Evolutionary conservation across 2,888 invertebrate genomes (phyloP), one percentile per base, ranked within the genome.

Genomic region (Tachystola acroxantha): DNA sequence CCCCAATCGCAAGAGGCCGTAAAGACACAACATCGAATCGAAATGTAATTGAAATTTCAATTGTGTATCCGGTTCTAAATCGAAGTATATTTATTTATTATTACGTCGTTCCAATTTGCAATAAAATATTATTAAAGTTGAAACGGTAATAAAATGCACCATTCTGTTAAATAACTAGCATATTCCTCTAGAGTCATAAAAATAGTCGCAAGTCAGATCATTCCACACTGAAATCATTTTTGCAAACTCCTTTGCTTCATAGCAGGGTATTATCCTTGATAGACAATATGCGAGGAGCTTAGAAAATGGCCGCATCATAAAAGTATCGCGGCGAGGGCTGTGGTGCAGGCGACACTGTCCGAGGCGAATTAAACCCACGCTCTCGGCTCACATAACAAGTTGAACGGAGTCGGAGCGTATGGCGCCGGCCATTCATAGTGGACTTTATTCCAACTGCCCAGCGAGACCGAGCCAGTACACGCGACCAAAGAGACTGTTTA

Each of bases 331-430:
- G 50, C 53, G 50, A 54, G 50, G 46, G 50, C 53, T 58, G 58
- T 54, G 59, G 50, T 53, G 50, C 54, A 49, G 46, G 50, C 53
- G 53, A 52, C 53, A 57, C 48, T 54, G 57, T 54, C 49, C 45
- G 50, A 66, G 64, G 68, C 58, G 67, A 67, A 70, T 67, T 58
- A 63, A 69, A 50, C 65, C 69, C 69, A 69, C 72, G 68, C 66
- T 42, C 51, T 42, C 51, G 49, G 55, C 64, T 58, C 61, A 59
- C 54, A 61, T 69, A 68, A 59, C 67, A 64, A 63, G 53, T 55
- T 48, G 22, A 48, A 34, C 41, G 34, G 38, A 41, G 42, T 13
- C 20, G 25, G 24, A 16, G 36, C 34, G n/a, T 7, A 13, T 20
- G 29, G 46, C 49, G 45, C 43, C 40, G 46, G 42, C 54, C 59